phyloP scores from a whole-genome alignment of 2,797 vertebrate genomes.

The Heteromormyrus szaboi region DNA sequence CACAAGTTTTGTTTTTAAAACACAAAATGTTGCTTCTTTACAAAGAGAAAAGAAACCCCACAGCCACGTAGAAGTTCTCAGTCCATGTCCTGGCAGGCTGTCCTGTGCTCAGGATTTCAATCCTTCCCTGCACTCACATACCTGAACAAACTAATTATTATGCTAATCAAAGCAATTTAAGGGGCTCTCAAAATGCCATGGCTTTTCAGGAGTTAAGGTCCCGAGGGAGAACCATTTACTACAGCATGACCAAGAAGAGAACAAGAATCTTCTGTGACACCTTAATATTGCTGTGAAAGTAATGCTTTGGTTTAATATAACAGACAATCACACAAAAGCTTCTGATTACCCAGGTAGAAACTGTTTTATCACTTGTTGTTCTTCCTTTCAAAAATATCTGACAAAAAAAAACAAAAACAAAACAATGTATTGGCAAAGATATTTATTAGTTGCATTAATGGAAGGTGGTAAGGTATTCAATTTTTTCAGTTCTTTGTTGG shows the following conservation, averaged over 20 bases:
- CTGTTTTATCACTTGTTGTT: not conserved
- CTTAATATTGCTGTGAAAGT: not conserved
- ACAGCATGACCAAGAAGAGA: not conserved
- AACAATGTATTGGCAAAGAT: not conserved
- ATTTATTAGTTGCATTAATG: not conserved
- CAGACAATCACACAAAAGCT: not conserved
- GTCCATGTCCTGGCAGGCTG: not conserved
- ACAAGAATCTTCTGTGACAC: not conserved
- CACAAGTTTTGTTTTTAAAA: not conserved
- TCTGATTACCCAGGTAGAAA: not conserved
- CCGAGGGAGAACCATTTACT: not conserved
- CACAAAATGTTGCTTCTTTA: not conserved
- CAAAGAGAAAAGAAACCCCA: not conserved
- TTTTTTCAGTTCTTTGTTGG: not conserved
- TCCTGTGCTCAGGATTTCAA: not conserved
- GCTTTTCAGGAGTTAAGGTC: not conserved
- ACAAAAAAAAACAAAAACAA: not conserved
- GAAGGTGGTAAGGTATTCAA: not conserved
- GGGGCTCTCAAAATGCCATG: not conserved
- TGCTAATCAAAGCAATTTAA: constrained; percentile 3
- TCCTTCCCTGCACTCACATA: not conserved
- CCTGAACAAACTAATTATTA: not conserved
- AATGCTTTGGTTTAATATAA: not conserved
- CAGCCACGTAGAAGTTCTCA: not conserved
- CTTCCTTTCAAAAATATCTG: not conserved